Evolutionary conservation across 2,797 vertebrate species (phyloP), one percentile per base, ranked within the genome.

Genomic region (Gymnocypris eckloni): DNA sequence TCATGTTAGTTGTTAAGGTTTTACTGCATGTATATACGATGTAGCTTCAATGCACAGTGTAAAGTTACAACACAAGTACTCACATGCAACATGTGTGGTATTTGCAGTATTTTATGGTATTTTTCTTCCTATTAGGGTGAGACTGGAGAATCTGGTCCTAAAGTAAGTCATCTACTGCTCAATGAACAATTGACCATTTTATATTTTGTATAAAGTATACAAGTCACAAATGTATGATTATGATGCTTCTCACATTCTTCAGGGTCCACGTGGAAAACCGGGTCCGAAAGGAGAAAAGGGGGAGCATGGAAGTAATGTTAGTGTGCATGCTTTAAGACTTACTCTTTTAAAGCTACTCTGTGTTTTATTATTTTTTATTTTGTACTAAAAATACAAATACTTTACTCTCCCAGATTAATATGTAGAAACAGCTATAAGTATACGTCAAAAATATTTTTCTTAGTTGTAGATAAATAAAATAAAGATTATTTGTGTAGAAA

Each of bases 261-360:
- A 98, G 97, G 97, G 97, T 79, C 94, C 96, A 73, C 95, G 96
- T 50, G 97, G 97, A 48, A 98, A 96, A 84, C 93, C 85, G 1
- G 97, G 97, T 69, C 54, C 87, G 66, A 97, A 96, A 90, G 97
- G 97, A 86, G 96, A 97, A 90, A 96, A 93, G 90, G 97, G 97
- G 86, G 94, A 93, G 15, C 1, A 54, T 0, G 97, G 97, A 86
- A 93, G 90, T 88, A 90, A 90, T 83, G 97, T 98, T 93, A 97
- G 96, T 91, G 96, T 91, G 52, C 22, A 52, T 54, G 33, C 8
- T 69, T 50, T 73, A 73, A 50, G 45, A 54, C 43, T 76, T 83
- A 48, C 52, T 82, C 20, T 50, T 37, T 77, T 54, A n/a, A 77
- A 54, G 50, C 28, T 76, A 54, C 10, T 37, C 9, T 13, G 13